Percentiles rank a stretch among this genome's conserved stretches.
Evolutionary conservation across 1,140 invertebrate genomes (phyloP).

Genomic region (Drosophila baimaii): DNA sequence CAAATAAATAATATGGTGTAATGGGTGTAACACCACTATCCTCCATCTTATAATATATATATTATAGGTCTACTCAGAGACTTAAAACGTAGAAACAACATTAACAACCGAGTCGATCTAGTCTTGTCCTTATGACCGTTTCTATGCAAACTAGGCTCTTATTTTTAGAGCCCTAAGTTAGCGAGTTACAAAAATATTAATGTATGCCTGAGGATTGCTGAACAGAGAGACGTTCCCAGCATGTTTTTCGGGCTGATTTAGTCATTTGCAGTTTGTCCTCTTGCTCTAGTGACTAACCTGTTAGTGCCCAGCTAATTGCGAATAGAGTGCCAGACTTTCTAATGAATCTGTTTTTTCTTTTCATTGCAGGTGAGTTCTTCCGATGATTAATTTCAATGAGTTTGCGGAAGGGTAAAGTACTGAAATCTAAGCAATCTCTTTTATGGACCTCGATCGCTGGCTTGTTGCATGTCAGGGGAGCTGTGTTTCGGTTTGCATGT

Average conservation of each 20-base stretch:
- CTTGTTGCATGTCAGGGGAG: constrained; percentile 5
- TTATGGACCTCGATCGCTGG: neutral
- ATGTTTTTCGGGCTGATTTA: constrained; percentile 23
- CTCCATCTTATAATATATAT: no score
- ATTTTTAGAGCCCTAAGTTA: no score
- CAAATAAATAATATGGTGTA: no score
- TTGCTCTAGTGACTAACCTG: constrained; percentile 25
- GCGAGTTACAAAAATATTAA: no score
- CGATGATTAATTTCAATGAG: constrained; percentile 3
- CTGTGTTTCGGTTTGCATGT: constrained; percentile 11
- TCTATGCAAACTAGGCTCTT: no score
- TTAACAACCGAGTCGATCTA: no score
- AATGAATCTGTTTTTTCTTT: constrained; percentile 25
- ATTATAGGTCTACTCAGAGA: no score
- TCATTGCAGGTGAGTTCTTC: constrained; percentile 62
- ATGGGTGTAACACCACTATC: no score
- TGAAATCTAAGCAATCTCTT: neutral
- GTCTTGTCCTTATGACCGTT: neutral
- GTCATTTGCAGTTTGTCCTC: constrained; percentile 1
- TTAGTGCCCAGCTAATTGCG: constrained; percentile 17
- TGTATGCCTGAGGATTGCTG: constrained; percentile 5
- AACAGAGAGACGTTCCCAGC: neutral
- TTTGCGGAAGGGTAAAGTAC: constrained; percentile 28
- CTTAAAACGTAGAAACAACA: no score
- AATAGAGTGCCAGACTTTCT: constrained; percentile 35